Evolutionary conservation across 2,888 invertebrate species (phyloP).

Genomic region (Stenolophus ochropezus): DNA sequence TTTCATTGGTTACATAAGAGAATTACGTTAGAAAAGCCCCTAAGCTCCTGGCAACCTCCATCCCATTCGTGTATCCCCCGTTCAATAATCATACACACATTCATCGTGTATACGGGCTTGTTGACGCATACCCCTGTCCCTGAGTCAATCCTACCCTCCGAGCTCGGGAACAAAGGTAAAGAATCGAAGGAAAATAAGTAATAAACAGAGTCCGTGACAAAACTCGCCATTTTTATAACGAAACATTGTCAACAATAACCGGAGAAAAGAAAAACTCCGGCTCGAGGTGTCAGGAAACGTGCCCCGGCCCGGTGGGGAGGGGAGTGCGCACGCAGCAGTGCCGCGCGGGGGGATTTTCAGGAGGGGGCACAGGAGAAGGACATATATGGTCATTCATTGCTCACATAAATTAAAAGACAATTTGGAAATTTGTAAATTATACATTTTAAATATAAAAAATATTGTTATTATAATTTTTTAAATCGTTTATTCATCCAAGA

Average conservation of each 20-base stretch:
- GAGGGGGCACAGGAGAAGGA: not conserved
- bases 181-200: slow-evolving; percentile 60
- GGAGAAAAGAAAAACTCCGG: slow-evolving; percentile 36
- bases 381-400: too few species aligned
- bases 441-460: too few species aligned
- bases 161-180: slow-evolving; percentile 54
- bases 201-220: slow-evolving; percentile 60
- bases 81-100: slow-evolving; percentile 35
- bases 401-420: too few species aligned
- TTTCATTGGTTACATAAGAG: not conserved
- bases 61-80: slow-evolving; percentile 7
- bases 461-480: too few species aligned
- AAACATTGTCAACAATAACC: slow-evolving; percentile 60
- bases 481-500: too few species aligned
- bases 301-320: not conserved
- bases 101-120: not conserved
- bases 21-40: not conserved
- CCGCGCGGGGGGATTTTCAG: not conserved
- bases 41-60: not conserved
- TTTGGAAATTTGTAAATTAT: too few species aligned
- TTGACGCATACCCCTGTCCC: slow-evolving; percentile 26
- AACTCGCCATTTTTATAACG: slow-evolving; percentile 61
- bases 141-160: not conserved
- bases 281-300: slow-evolving; percentile 59
- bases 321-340: slow-evolving; percentile 28